A percentile compares a stretch with the other conserved stretches of the same genome.
phyloP scores from a whole-genome alignment of 2,113 vertebrate species.

The Neolamprologus sp. region DNA sequence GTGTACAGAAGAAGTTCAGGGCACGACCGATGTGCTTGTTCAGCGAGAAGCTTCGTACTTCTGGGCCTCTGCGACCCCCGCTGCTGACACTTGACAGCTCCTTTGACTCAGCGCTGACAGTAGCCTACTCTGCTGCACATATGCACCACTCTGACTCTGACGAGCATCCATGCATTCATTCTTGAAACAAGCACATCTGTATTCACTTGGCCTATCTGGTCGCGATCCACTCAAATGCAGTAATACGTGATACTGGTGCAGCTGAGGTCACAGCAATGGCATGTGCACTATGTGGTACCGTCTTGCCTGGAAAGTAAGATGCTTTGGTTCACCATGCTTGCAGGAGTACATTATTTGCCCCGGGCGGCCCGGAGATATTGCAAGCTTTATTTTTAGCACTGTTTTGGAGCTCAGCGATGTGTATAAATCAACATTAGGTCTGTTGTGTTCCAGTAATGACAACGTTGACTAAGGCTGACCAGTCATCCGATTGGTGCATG shows the following conservation, averaged over 20 bases:
- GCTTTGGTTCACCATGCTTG: conserved; percentile 5
- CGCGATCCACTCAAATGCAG: background rate
- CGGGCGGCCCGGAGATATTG: conserved; percentile 38
- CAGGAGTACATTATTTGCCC: conserved; percentile 53
- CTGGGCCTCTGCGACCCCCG: conserved; percentile 11
- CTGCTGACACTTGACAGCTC: conserved; percentile 28
- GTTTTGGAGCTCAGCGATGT: conserved; percentile 63
- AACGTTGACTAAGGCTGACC: conserved; percentile 59
- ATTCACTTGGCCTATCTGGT: background rate
- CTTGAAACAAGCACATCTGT: background rate
- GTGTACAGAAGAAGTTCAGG: background rate
- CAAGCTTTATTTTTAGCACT: conserved; percentile 66
- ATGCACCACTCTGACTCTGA: background rate
- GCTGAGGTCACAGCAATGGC: conserved; percentile 6
- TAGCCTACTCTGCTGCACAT: background rate
- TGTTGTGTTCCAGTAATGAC: conserved; percentile 58
- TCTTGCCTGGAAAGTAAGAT: conserved; percentile 22
- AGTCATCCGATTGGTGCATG: conserved; percentile 43
- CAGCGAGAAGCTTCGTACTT: background rate
- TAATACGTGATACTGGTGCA: background rate
- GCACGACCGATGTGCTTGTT: background rate
- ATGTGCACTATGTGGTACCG: background rate
- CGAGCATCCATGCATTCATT: background rate
- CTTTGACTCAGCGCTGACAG: conserved; percentile 26
- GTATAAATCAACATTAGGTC: conserved; percentile 67